Evolutionary conservation across 2,888 invertebrate genomes (phyloP).

Genomic region (Mechanitis mazaeus): DNA sequence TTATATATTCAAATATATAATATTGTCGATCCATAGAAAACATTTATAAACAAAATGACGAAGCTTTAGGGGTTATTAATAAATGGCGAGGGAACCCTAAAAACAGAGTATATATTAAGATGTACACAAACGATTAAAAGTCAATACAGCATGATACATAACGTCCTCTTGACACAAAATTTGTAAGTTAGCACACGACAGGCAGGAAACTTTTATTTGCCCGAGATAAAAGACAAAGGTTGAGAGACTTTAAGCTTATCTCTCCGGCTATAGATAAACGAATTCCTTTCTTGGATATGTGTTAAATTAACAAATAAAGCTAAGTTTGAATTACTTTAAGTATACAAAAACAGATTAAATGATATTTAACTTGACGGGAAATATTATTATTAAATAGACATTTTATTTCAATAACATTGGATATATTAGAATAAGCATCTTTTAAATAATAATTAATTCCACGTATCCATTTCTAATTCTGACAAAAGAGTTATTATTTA

Average conservation of each 20-base stretch:
- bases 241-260: constrained; percentile 64
- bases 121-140: constrained; percentile 29
- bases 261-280: constrained; percentile 59
- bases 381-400: neutral
- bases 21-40: too few species aligned
- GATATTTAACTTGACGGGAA: neutral
- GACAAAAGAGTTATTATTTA: too few species aligned
- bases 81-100: too few species aligned
- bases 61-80: too few species aligned
- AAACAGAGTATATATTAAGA: too few species aligned
- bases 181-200: constrained; percentile 39
- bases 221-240: constrained; percentile 71
- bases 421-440: too few species aligned
- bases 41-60: too few species aligned
- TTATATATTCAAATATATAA: too few species aligned
- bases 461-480: too few species aligned
- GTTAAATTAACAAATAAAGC: constrained; percentile 60
- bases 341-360: constrained; percentile 9
- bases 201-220: constrained; percentile 72
- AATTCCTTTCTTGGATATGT: constrained; percentile 66
- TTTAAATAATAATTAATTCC: too few species aligned
- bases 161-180: constrained; percentile 46
- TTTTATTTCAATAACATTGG: too few species aligned
- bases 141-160: constrained; percentile 44
- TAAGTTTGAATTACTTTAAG: constrained; percentile 17